Conservation (phyloP, 2,113 vertebrate species). For the Onychorhynchus coronatus region DNA sequence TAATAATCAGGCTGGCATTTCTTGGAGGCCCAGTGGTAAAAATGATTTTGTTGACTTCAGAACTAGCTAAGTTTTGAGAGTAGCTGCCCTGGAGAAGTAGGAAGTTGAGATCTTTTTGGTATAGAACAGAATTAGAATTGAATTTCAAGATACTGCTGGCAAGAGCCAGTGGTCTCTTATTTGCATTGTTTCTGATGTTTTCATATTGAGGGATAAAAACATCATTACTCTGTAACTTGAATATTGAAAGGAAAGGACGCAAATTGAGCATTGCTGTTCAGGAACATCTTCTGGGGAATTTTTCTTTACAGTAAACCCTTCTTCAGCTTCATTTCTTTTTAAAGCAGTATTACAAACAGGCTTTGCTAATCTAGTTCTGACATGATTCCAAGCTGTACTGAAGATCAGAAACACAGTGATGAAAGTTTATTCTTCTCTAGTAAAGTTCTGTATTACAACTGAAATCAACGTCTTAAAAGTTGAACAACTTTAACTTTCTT, state of each 20-base stretch:
- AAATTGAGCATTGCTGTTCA: not conserved
- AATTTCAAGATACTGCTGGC: not conserved
- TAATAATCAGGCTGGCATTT: not conserved
- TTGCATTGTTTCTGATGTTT: not conserved
- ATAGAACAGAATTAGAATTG: not conserved
- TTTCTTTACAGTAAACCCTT: not conserved
- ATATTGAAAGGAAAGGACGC: not conserved
- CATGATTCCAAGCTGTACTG: not conserved
- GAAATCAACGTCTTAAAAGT: not conserved
- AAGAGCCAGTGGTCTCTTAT: not conserved
- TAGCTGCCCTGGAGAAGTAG: not conserved
- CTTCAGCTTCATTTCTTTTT: not conserved
- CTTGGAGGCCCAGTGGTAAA: not conserved
- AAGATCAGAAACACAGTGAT: not conserved
- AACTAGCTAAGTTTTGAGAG: not conserved
- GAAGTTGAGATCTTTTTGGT: not conserved
- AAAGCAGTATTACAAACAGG: not conserved
- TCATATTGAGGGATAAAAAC: not conserved
- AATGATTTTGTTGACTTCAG: not conserved
- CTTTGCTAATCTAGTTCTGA: not conserved
- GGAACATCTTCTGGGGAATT: not conserved
- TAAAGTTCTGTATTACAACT: not conserved
- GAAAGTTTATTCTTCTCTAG: not conserved
- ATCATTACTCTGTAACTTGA: not conserved
- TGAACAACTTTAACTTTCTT: not conserved